Conservation (phyloP, 2,888 invertebrate genomes). For the Drosophila nigritarsus region DNA sequence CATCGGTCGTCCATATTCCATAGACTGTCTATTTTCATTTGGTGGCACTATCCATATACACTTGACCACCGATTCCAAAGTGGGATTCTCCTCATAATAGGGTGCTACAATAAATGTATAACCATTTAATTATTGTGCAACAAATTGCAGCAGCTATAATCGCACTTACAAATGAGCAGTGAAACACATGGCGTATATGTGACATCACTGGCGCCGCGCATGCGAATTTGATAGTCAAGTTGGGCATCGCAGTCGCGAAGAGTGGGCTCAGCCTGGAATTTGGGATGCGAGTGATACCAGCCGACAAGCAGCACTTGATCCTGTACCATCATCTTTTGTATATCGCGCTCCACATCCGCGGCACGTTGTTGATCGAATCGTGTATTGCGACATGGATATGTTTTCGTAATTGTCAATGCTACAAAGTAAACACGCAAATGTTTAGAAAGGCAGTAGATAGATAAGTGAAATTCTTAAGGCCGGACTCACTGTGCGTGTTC, state of each 20-base stretch:
- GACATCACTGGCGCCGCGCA: constrained; percentile 95
- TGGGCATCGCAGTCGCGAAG: constrained; percentile 95
- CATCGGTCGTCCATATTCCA: constrained; percentile 96
- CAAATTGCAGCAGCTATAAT: neutral
- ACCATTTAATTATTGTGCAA: neutral
- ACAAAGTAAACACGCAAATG: constrained; percentile 60
- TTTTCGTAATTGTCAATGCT: constrained; percentile 94
- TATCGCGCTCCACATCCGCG: constrained; percentile 91
- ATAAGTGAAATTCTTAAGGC: constrained; percentile 20
- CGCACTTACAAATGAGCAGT: constrained; percentile 93
- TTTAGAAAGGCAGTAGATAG: neutral
- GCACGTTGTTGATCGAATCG: constrained; percentile 92
- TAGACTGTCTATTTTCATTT: constrained; percentile 93
- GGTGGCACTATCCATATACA: constrained; percentile 99
- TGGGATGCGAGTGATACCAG: constrained; percentile 98
- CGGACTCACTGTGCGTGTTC: constrained; percentile 93
- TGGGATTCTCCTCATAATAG: constrained; percentile 92
- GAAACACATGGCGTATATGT: constrained; percentile 97
- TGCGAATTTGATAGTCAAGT: constrained; percentile 96
- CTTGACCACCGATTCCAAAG: constrained; percentile 92
- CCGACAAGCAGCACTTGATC: constrained; percentile 93
- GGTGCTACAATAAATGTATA: constrained; percentile 88
- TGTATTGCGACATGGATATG: constrained; percentile 94
- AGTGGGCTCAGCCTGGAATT: constrained; percentile 94
- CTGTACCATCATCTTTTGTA: constrained; percentile 93